Evolutionary conservation across 2,113 vertebrate species (phyloP).

Genomic region (Sapajus apella): DNA sequence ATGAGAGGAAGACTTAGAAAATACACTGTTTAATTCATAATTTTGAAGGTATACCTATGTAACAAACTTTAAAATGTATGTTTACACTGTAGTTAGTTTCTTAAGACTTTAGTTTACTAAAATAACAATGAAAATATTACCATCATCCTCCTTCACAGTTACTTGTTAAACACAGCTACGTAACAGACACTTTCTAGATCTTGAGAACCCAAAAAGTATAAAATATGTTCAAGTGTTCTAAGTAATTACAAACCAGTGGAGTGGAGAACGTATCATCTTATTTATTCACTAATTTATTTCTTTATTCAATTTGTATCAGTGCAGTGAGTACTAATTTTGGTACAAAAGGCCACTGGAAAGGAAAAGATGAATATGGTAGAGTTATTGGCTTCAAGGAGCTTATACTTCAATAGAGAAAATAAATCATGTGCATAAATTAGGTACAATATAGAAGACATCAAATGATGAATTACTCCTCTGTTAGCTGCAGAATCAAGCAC

Average conservation of each 20-base stretch:
- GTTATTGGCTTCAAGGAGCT: not conserved
- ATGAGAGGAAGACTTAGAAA: not conserved
- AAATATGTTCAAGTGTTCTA: not conserved
- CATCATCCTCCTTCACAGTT: not conserved
- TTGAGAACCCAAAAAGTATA: not conserved
- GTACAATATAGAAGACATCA: not conserved
- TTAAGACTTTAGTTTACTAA: not conserved
- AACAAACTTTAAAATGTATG: not conserved
- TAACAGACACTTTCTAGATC: not conserved
- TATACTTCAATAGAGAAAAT: not conserved
- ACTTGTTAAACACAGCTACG: not conserved
- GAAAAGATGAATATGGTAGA: not conserved
- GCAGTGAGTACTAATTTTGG: not conserved
- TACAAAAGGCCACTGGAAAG: not conserved
- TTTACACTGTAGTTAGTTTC: slow-evolving; percentile 23
- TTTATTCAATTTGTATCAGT: slow-evolving; percentile 2
- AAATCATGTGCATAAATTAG: not conserved
- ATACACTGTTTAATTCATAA: not conserved
- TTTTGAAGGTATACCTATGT: not conserved
- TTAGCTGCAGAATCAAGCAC: not conserved
- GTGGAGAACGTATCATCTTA: not conserved
- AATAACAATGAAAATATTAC: not conserved
- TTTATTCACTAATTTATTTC: not conserved
- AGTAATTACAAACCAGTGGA: not conserved
- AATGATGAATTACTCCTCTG: not conserved